Percentiles rank a stretch among this genome's conserved stretches.
phyloP scores from a whole-genome alignment of 2,797 vertebrate species.

The Oophaga sylvatica region DNA sequence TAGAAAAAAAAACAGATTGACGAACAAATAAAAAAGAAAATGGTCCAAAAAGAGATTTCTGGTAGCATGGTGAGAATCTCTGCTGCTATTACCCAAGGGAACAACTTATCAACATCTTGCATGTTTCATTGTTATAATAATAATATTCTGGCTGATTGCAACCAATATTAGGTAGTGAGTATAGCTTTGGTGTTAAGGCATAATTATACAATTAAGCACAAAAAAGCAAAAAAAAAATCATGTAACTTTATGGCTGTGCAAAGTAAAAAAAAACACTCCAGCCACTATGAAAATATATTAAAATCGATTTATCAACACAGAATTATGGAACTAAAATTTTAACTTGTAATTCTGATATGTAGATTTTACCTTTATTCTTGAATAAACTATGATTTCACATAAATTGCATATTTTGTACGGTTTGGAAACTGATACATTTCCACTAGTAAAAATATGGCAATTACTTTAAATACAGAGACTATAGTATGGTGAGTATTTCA shows the following conservation, averaged over 20 bases:
- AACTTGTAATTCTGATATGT: neutral
- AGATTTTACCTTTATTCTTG: neutral
- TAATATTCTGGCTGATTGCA: neutral
- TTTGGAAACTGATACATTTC: neutral
- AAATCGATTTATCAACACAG: too few species aligned
- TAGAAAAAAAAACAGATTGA: neutral
- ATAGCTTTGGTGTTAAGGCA: too few species aligned
- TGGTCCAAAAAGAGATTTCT: neutral
- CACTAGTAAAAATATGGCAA: neutral
- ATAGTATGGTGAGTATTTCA: neutral
- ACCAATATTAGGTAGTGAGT: too few species aligned
- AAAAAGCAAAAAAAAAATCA: too few species aligned
- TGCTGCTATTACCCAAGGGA: neutral
- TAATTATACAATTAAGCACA: too few species aligned
- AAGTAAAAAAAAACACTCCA: too few species aligned
- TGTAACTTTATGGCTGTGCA: too few species aligned
- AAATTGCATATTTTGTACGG: neutral
- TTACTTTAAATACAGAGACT: neutral
- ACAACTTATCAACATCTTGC: neutral
- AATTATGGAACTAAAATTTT: too few species aligned
- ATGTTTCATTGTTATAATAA: neutral
- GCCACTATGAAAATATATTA: too few species aligned
- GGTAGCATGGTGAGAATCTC: neutral
- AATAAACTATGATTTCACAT: neutral
- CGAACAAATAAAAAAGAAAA: neutral